Percentiles rank a stretch among this genome's conserved stretches.
Conservation (phyloP, 2,888 invertebrate genomes). For the Terebella lapidaria region DNA sequence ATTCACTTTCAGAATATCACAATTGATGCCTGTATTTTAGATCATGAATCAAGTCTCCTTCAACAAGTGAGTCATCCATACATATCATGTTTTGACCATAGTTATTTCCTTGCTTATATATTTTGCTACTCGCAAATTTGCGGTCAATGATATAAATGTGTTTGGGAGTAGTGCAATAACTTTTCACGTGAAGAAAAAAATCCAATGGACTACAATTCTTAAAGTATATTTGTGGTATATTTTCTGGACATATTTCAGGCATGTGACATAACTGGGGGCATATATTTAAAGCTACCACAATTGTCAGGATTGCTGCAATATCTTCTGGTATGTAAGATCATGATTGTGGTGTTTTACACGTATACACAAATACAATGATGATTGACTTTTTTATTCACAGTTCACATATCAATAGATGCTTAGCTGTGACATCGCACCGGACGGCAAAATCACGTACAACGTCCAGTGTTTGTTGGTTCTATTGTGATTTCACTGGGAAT, state of each 20-base stretch:
- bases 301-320: constrained; percentile 81
- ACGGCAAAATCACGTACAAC: too few relatives aligned
- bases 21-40: constrained; percentile 87
- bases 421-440: too few relatives aligned
- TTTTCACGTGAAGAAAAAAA: too few relatives aligned
- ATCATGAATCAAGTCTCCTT: constrained; percentile 76
- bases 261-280: constrained; percentile 91
- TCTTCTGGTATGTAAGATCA: constrained; percentile 64
- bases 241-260: constrained; percentile 57
- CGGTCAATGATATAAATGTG: too few relatives aligned
- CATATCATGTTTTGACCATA: not conserved
- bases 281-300: constrained; percentile 82
- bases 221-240: not conserved
- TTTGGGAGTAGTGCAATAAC: too few relatives aligned
- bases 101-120: not conserved
- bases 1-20: constrained; percentile 66
- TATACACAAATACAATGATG: not conserved
- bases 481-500: too few relatives aligned
- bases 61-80: constrained; percentile 62
- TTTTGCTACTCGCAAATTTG: too few relatives aligned
- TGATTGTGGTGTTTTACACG: not conserved
- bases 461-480: too few relatives aligned
- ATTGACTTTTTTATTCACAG: too few relatives aligned
- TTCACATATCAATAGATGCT: too few relatives aligned
- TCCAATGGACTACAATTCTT: too few relatives aligned